Evolutionary conservation across 2,113 vertebrate genomes (phyloP), one percentile per base, ranked within the genome.

Genomic region (Cranoglanis bouderius): DNA sequence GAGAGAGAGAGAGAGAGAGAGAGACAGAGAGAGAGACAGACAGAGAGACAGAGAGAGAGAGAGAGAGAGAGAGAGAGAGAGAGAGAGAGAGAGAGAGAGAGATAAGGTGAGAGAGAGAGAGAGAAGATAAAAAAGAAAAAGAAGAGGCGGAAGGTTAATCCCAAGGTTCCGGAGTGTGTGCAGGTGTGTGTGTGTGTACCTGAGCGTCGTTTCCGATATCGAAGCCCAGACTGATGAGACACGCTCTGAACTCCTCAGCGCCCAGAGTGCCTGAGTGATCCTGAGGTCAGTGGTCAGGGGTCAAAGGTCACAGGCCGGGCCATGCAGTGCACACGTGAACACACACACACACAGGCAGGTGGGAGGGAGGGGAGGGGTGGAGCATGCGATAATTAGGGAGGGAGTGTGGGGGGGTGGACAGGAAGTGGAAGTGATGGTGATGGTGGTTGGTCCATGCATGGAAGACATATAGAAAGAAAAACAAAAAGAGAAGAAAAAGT

Each of bases 141-240:
- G 61, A 91, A 89, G 72, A 86, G 61, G 88, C 82, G 89, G 53
- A 51, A 46, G 81, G 92, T 95, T 96, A 95, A 95, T 86, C 89
- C 61, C 40, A 49, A 75, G 92, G 90, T 88, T 85, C 87, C 90
- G 6, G 74, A 24, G n/a, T 87, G 75, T 85, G 91, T 67, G 92
- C 57, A 61, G 90, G 92, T 93, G 93, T 94, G 93, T 92, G 93
- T 70, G 38, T 92, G 91, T 97, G 96, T 99, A 99, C 98, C 98
- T 99, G 98, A 93, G 98, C 96, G 94, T 99, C 98, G 96, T 99
- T 99, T 97, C 96, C 97, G 97, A 99, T 99, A 98, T 99, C 98
- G 96, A 97, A 99, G 95, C 98, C 98, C 97, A 99, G 97, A 96
- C 98, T 99, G 98, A 99, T 99, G 97, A 99, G 98, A 96, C 98